Base-by-base conservation (phyloP, 2,888 invertebrate species). In the Lochmaea capreae region DNA sequence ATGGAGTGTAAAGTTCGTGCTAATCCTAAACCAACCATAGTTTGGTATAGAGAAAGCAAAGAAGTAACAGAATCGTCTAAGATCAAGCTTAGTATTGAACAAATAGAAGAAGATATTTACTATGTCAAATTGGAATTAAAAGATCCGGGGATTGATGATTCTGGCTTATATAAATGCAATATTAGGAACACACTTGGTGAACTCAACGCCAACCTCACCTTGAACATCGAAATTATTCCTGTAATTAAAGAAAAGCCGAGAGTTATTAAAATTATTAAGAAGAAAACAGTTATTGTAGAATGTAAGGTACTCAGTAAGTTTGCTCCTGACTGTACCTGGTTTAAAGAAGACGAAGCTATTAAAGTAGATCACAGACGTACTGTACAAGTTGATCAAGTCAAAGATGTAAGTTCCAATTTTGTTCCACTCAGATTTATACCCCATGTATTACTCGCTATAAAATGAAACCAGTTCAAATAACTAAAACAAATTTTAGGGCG, bases 181-280 rank as follows among this genome's bases (percentile, higher is more conserved):
- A 97, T 98, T 84, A 97, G 97, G 88, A 99, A 98, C 88, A 92
- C 93, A 84, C 92, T 96, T 85, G 99, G 99, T 82, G 98, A 99
- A 91, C 92, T 97, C 79, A 98, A 98, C 87, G 98, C 98, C 76
- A 98, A 98, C 89, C 91, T 98, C 79, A 97, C 98, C 81, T 92
- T 99, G 83, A 98, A 99, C 89, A 97, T 99, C 89, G 97, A 98
- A 93, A 97, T 97, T 90, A 94, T 96, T 88, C 96, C 96, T 85
- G 96, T 97, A 83, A 97, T 96, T 84, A 95, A 94, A 89, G 97
- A 97, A 86, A 95, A 94, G 86, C 97, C 97, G 70, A 95, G 92
- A 89, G 93, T 97, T 81, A 93, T 97, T 83, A 95, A 95, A 86
- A 94, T 97, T 84, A 91, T 97, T 81, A 97, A 97, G 87, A 96